phyloP scores from a whole-genome alignment of 2,797 vertebrate species.

The Trachurus trachurus region DNA sequence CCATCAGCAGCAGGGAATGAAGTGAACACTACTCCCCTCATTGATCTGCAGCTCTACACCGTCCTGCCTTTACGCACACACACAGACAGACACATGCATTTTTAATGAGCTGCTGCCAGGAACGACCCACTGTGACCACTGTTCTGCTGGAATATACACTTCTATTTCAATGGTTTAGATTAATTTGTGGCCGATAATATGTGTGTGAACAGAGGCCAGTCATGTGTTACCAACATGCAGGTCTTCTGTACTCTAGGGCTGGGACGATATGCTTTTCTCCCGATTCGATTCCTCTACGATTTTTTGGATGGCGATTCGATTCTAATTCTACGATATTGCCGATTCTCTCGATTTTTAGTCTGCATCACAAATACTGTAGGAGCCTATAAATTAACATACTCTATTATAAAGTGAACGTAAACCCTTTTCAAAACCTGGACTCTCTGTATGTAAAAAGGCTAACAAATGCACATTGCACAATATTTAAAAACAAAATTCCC shows the following conservation, averaged over 20 bases:
- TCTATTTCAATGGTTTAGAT: conserved; percentile 32
- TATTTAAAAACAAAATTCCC: too few relatives aligned
- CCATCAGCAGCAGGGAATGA: conserved; percentile 36
- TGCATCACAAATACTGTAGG: too few relatives aligned
- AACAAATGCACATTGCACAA: too few relatives aligned
- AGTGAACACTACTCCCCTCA: conserved; percentile 45
- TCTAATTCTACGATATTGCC: too few relatives aligned
- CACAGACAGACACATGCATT: conserved; percentile 65
- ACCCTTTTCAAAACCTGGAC: too few relatives aligned
- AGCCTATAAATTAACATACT: too few relatives aligned
- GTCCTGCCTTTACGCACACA: conserved; percentile 21
- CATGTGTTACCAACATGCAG: neutral
- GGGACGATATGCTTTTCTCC: too few relatives aligned
- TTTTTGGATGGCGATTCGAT: too few relatives aligned
- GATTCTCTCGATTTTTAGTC: too few relatives aligned
- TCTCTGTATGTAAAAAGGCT: too few relatives aligned
- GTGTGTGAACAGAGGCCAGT: neutral
- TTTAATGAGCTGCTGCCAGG: conserved; percentile 75
- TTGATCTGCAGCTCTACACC: conserved; percentile 61
- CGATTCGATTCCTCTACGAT: too few relatives aligned
- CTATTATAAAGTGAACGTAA: too few relatives aligned
- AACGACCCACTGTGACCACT: conserved; percentile 9
- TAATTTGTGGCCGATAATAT: neutral
- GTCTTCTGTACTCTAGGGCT: neutral
- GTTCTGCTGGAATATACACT: neutral